These are phyloP conservation scores for Ispidina lecontei DNA, from an alignment of 2,797 vertebrate genomes.

Conservation along the genomic window DNA sequence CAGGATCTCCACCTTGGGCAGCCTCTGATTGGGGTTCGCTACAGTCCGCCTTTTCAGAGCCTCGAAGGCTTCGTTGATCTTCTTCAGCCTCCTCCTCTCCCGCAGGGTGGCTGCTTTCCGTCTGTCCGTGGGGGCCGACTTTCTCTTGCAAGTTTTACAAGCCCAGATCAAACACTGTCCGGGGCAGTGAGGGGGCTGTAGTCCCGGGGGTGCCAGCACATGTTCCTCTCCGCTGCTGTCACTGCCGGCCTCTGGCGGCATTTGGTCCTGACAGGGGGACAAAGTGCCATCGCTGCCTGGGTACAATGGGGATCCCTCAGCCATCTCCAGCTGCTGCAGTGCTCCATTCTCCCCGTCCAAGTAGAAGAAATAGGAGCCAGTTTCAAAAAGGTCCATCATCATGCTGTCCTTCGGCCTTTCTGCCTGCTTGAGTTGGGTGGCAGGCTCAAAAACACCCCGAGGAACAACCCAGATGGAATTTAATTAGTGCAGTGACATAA, in stretches of 20 bases:
- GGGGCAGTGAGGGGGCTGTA: slow-evolving; percentile 89
- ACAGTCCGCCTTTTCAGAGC: slow-evolving; percentile 94
- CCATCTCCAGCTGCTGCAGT: slow-evolving; percentile 90
- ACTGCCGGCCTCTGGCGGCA: slow-evolving; percentile 86
- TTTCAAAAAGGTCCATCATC: slow-evolving; percentile 99
- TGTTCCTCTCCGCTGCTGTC: slow-evolving; percentile 96
- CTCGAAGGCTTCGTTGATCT: slow-evolving; percentile 99
- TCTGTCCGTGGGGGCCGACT: slow-evolving; percentile 92
- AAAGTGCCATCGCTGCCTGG: slow-evolving; percentile 87
- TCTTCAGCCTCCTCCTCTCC: slow-evolving; percentile 93
- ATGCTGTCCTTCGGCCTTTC: slow-evolving; percentile 84
- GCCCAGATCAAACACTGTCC: slow-evolving; percentile 98
- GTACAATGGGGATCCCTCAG: slow-evolving; percentile 91
- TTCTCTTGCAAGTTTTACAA: slow-evolving; percentile 96
- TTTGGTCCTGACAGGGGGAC: slow-evolving; percentile 88
- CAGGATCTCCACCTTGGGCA: slow-evolving; percentile 98
- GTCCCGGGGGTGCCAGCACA: slow-evolving; percentile 90
- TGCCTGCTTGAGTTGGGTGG: slow-evolving; percentile 79
- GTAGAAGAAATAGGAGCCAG: slow-evolving; percentile 96
- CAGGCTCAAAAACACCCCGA: slow-evolving; percentile 78
- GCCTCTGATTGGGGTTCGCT: slow-evolving; percentile 94
- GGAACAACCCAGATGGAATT: slow-evolving; percentile 89
- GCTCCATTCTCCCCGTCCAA: slow-evolving; percentile 92
- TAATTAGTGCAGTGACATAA: slow-evolving; percentile 97
- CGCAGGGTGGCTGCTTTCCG: slow-evolving; percentile 95